Conservation (phyloP, 2,797 vertebrate genomes). For the Thripadectes ignobilis region DNA sequence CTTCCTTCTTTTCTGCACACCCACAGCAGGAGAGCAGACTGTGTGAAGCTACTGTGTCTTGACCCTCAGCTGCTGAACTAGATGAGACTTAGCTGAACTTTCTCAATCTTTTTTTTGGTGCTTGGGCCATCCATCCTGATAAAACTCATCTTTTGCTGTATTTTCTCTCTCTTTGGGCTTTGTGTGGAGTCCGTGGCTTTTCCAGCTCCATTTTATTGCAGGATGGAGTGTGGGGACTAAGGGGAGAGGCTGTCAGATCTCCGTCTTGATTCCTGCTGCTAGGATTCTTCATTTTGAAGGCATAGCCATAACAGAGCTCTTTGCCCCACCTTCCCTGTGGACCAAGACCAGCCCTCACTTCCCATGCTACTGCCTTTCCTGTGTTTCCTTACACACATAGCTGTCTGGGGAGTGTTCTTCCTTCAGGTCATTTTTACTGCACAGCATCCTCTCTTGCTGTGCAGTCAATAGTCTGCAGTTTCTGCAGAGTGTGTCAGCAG, state of each 20-base stretch:
- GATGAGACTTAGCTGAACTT: not conserved
- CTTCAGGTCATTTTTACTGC: not conserved
- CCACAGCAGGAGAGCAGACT: slow-evolving; percentile 6
- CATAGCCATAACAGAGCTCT: not conserved
- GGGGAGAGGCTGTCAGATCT: not conserved
- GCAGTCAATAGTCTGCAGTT: not conserved
- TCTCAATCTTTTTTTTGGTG: not conserved
- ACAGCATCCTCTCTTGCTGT: not conserved
- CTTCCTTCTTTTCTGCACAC: not conserved
- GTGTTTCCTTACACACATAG: not conserved
- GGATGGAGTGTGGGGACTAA: not conserved
- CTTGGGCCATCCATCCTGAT: not conserved
- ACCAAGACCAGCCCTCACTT: not conserved
- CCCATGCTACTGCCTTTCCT: not conserved
- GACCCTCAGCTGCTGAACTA: not conserved
- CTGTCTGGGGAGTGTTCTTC: not conserved
- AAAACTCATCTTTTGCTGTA: not conserved
- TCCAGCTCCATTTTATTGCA: not conserved
- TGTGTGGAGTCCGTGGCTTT: not conserved
- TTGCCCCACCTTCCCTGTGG: accelerated
- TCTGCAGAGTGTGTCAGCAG: not conserved
- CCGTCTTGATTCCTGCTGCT: not conserved
- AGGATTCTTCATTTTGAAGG: not conserved
- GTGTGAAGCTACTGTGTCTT: not conserved
- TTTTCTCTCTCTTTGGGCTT: not conserved